phyloP scores from a whole-genome alignment of 1,140 invertebrate genomes.

The Macrocentrus cingulum region DNA sequence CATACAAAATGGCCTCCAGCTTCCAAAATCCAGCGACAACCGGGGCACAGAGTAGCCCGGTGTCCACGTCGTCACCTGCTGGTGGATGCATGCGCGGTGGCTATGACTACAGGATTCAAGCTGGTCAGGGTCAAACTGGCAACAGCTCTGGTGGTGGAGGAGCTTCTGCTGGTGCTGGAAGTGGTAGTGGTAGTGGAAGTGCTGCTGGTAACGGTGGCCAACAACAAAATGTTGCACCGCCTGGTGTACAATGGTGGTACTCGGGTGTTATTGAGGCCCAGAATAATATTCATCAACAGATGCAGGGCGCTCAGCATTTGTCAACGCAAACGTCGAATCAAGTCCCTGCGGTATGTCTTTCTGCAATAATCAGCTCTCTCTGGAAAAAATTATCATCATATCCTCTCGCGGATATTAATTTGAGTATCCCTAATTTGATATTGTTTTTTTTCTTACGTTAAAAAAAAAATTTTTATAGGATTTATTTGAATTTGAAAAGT shows the following conservation, averaged over 20 bases:
- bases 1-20: slow-evolving; percentile 81
- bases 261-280: slow-evolving; percentile 56
- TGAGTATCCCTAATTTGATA: no score
- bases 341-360: slow-evolving; percentile 47
- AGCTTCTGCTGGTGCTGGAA: slow-evolving; percentile 41
- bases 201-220: slow-evolving; percentile 33
- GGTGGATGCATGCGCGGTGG: slow-evolving; percentile 55
- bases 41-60: slow-evolving; percentile 54
- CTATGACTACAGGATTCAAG: slow-evolving; percentile 67
- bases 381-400: no score
- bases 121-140: slow-evolving; percentile 20
- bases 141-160: slow-evolving; percentile 33
- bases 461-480: no score
- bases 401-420: no score
- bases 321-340: slow-evolving; percentile 54
- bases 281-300: slow-evolving; percentile 61
- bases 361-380: background rate
- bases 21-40: slow-evolving; percentile 71
- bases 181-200: slow-evolving; percentile 28
- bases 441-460: no score
- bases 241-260: slow-evolving; percentile 71
- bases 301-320: slow-evolving; percentile 57
- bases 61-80: slow-evolving; percentile 55
- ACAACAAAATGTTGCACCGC: slow-evolving; percentile 57
- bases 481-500: no score